These are phyloP conservation scores for Endotricha flammealis DNA, from an alignment of 2,888 invertebrate species.

Conservation along the genomic window DNA sequence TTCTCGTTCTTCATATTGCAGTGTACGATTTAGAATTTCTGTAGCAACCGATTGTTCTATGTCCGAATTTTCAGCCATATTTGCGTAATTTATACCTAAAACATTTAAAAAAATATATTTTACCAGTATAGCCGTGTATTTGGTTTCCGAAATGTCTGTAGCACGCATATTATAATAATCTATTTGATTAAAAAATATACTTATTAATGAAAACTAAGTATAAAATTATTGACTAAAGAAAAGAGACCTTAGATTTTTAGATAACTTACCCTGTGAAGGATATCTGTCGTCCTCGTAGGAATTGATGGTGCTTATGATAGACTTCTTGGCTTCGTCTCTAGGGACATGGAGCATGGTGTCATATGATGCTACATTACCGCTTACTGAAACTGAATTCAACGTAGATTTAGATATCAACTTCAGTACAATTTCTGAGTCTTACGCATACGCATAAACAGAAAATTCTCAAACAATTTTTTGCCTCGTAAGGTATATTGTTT, in stretches of 20 bases:
- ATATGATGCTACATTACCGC: slow-evolving; percentile 21
- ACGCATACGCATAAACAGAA: too few species aligned
- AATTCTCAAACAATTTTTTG: too few species aligned
- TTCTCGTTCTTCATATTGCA: slow-evolving; percentile 51
- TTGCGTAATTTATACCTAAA: slow-evolving; percentile 45
- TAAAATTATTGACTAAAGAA: too few species aligned
- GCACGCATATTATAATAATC: too few species aligned
- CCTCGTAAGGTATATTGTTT: too few species aligned
- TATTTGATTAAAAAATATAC: too few species aligned
- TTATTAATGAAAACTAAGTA: too few species aligned
- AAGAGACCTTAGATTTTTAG: slow-evolving; percentile 6
- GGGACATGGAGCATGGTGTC: slow-evolving; percentile 29
- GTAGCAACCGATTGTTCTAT: slow-evolving; percentile 57
- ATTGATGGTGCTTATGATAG: slow-evolving; percentile 57
- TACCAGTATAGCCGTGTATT: too few species aligned
- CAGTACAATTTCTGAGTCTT: too few species aligned
- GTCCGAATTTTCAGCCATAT: slow-evolving; percentile 46
- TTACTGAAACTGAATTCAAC: too few species aligned
- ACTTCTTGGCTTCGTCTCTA: slow-evolving; percentile 43
- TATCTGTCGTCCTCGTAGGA: slow-evolving; percentile 58
- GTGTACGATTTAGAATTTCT: slow-evolving; percentile 53
- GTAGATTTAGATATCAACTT: too few species aligned
- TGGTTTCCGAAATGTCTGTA: too few species aligned
- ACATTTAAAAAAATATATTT: slow-evolving; percentile 1
- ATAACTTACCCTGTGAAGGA: slow-evolving; percentile 69